Evolutionary conservation across 2,113 vertebrate species (phyloP).

Genomic region (Chamaea fasciata): DNA sequence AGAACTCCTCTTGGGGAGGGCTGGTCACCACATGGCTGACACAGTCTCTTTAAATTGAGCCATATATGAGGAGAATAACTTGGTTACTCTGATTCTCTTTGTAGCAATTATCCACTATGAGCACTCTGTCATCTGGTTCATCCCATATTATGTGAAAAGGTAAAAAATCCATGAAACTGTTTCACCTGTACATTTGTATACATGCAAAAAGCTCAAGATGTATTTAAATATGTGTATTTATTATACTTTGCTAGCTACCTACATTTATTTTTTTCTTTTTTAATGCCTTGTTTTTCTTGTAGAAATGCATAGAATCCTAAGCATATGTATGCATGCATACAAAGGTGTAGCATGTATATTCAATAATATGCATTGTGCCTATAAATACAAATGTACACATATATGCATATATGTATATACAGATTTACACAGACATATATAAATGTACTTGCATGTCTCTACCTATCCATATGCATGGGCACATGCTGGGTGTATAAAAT

Average conservation of each 20-base stretch:
- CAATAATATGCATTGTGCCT: background rate
- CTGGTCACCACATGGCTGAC: rapidly evolving
- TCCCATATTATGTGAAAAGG: background rate
- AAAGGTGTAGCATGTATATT: background rate
- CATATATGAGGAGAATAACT: background rate
- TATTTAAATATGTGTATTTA: background rate
- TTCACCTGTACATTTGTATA: background rate
- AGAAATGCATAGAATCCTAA: background rate
- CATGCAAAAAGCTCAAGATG: background rate
- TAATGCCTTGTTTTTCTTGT: background rate
- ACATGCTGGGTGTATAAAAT: background rate
- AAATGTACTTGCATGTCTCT: background rate
- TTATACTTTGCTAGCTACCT: background rate
- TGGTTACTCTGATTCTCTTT: background rate
- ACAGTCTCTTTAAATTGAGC: background rate
- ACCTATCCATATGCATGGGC: background rate
- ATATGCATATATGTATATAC: background rate
- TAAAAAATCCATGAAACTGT: background rate
- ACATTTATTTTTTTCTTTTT: background rate
- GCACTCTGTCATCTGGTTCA: background rate
- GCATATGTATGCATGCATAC: background rate
- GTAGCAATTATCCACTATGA: background rate
- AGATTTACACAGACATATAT: background rate
- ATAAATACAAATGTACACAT: background rate
- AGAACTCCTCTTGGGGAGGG: background rate